Base-by-base conservation (phyloP, 2,113 vertebrate species). In the Corvus cornix region DNA sequence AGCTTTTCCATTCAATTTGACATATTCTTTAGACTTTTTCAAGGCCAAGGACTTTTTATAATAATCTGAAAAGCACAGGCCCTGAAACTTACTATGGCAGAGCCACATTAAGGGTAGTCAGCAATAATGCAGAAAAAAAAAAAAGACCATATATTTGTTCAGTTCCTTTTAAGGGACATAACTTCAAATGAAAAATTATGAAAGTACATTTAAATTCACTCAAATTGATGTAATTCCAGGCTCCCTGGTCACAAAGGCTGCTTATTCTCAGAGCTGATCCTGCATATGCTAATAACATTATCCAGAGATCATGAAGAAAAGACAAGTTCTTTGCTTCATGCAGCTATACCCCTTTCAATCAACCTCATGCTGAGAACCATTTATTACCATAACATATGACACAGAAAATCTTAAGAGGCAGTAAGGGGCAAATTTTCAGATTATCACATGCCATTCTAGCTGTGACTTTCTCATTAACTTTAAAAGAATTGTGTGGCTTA, bases 401-500 rank as follows among this genome's bases (percentile, higher is more conserved):
- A 96, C 60, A 84, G 76, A 88, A 93, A 86, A 95, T 75, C 85
- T 93, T 72, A 88, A 86, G 85, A 81, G 95, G 43, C 76, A 90
- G 52, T 92, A 88, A 96, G 92, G 82, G 93, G 85, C 74, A 95
- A 96, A 95, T 96, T 94, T 96, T 93, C 83, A 96, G 87, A 92
- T 96, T 93, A 95, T 96, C 87, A 72, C 75, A 89, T 81, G 64
- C n/a, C 76, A 94, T 84, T 90, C 83, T 95, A 86, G 49, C 79
- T 95, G 90, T 92, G 85, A 90, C 76, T 93, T 96, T 90, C 72
- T 91, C 92, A 96, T 94, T 93, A 96, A 77, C 41, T 90, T 88
- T 79, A 80, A 75, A 67, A 95, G 35, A 95, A 35, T 90, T n/a
- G 7, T 84, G 83, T 88, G 48, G 60, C 60, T 94, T 52, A 75